Evolutionary conservation across 2,113 vertebrate genomes (phyloP), one percentile per base, ranked within the genome.

Genomic region (Oncorhynchus gorbuscha): DNA sequence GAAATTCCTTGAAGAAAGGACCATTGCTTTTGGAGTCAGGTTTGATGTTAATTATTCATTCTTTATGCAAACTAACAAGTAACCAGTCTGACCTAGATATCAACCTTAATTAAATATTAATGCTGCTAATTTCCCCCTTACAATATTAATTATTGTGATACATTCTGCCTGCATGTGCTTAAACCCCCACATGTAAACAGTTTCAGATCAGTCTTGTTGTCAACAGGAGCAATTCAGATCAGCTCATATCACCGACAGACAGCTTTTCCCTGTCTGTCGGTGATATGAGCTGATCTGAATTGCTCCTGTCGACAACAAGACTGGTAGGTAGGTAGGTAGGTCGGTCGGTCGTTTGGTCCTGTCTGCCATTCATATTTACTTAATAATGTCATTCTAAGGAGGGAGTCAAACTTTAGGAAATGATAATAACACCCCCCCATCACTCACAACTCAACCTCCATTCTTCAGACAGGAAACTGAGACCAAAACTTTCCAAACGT

Each of bases 31-130:
- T 45, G 39, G 39, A 45, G 39, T 45, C 39, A 12, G 39, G 39
- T 45, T 45, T 45, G 39, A 45, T 45, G 39, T 45, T 45, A 45
- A 45, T 71, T 69, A 85, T 83, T 83, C 61, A 85, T 76, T 51
- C 48, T 49, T 77, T 71, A 76, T 67, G 72, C 79, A 81, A 77
- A 77, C 20, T 70, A 81, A 79, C 71, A 77, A 82, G 75, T 71
- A 76, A 77, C 22, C 68, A 48, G 67, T 26, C 77, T 80, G 83
- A 82, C 86, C 83, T 77, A 83, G 79, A 85, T 83, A 76, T 79
- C 73, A 75, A 85, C 83, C 83, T 71, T 76, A 18, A 76, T 85
- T 62, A 85, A 84, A 80, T 76, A 75, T 85, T 11, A 5, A 87
- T 81, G 77, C 32, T 20, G 65, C 51, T 13, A 32, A 70, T 32